A percentile compares a stretch with the other conserved stretches of the same genome.
phyloP scores from a whole-genome alignment of 1,140 invertebrate genomes.

The Macrotrachela quadricornifera region DNA sequence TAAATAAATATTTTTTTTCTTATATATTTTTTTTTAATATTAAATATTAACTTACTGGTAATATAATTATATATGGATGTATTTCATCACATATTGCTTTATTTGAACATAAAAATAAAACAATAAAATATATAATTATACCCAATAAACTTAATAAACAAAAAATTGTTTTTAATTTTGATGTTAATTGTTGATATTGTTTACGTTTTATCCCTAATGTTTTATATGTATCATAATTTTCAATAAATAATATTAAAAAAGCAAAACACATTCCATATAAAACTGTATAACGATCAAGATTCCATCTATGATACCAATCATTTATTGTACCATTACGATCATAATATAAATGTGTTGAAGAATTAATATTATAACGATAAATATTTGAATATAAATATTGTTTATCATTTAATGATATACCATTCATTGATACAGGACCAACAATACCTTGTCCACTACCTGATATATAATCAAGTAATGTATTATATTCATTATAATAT shows the following conservation, averaged over 20 bases:
- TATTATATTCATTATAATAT: background rate
- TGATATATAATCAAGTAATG: background rate
- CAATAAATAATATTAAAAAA: background rate
- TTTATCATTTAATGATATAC: too few relatives aligned
- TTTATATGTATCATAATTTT: background rate
- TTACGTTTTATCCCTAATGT: background rate
- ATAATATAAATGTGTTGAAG: too few relatives aligned
- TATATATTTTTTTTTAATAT: background rate
- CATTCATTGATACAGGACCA: too few relatives aligned
- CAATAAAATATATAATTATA: constrained; percentile 46
- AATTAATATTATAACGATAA: too few relatives aligned
- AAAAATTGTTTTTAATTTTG: background rate
- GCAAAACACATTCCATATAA: background rate
- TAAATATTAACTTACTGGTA: constrained; percentile 44
- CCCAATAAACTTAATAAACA: constrained; percentile 8
- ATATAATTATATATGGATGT: constrained; percentile 69
- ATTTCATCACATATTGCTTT: constrained; percentile 74
- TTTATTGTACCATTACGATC: constrained; percentile 60
- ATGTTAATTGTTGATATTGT: background rate
- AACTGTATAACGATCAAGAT: constrained; percentile 51
- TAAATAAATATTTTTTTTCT: background rate
- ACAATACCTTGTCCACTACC: too few relatives aligned
- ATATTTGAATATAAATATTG: too few relatives aligned
- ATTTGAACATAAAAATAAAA: constrained; percentile 61
- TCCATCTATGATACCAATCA: constrained; percentile 76